Conservation (phyloP, 2,888 invertebrate species). For the Lasiommata megera region DNA sequence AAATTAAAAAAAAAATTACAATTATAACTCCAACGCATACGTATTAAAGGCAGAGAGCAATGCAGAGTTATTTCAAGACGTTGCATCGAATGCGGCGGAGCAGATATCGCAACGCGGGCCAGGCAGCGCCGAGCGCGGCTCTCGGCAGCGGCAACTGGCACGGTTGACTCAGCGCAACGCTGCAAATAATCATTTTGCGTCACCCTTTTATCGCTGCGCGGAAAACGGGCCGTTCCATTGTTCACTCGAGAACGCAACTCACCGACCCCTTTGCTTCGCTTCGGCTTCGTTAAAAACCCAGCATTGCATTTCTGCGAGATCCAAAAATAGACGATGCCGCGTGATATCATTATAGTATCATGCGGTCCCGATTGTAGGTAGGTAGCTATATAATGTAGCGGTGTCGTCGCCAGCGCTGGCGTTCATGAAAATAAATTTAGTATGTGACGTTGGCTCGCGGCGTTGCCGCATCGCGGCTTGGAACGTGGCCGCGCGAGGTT, state of each 20-base stretch:
- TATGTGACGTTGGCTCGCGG: conserved; percentile 75
- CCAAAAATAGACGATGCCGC: conserved; percentile 64
- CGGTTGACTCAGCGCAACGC: conserved; percentile 76
- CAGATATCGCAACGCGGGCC: conserved; percentile 31
- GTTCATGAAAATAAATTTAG: conserved; percentile 81
- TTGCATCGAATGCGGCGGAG: conserved; percentile 18
- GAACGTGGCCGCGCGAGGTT: conserved; percentile 78
- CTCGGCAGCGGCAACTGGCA: conserved; percentile 35
- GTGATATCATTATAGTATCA: conserved; percentile 51
- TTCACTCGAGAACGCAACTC: conserved; percentile 47
- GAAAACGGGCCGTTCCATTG: conserved; percentile 68
- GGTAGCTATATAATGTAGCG: conserved; percentile 49
- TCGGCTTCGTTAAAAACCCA: conserved; percentile 33
- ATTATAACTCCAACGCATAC: not conserved
- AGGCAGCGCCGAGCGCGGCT: conserved; percentile 28
- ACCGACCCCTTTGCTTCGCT: conserved; percentile 40
- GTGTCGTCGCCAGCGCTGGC: conserved; percentile 75
- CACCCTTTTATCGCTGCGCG: conserved; percentile 72
- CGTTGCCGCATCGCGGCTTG: conserved; percentile 73
- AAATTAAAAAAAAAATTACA: too few species aligned
- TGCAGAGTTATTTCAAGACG: conserved; percentile 26
- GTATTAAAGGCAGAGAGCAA: not conserved
- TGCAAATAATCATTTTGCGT: conserved; percentile 80
- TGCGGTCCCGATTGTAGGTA: conserved; percentile 56
- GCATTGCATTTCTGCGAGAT: conserved; percentile 11